A percentile compares a stretch with the other conserved stretches of the same genome.
These are phyloP conservation scores for Odocoileus hemionus DNA, from an alignment of 2,113 vertebrate genomes.

Conservation along the genomic window DNA sequence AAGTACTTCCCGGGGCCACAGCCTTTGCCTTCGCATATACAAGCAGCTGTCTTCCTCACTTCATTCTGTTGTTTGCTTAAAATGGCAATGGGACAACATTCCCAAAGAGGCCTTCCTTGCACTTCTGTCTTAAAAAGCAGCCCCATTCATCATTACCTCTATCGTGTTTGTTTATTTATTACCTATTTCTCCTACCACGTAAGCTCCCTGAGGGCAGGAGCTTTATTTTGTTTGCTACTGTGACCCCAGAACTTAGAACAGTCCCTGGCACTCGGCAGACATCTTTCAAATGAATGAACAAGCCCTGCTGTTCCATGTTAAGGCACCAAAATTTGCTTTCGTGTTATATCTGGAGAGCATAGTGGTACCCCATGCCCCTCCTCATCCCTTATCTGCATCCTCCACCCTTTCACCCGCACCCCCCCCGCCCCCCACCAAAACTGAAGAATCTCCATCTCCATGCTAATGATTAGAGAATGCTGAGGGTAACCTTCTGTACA, in stretches of 20 bases:
- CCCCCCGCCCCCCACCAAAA: neutral
- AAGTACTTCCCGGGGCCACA: neutral
- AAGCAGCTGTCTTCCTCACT: neutral
- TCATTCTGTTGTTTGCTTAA: neutral
- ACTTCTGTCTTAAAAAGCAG: neutral
- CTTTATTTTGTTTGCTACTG: neutral
- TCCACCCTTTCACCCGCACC: neutral
- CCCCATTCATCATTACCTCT: neutral
- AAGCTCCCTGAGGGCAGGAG: neutral
- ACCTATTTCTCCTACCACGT: neutral
- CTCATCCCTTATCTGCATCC: neutral
- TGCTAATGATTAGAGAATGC: neutral
- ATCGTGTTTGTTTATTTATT: neutral
- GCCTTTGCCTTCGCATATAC: too few species aligned
- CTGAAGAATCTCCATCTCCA: neutral
- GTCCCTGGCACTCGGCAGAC: neutral
- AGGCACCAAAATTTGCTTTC: neutral
- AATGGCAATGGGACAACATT: neutral
- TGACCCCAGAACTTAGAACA: neutral
- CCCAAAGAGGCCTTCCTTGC: neutral
- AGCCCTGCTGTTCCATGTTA: too few species aligned
- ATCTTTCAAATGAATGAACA: neutral
- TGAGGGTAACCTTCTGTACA: neutral
- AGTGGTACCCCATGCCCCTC: neutral
- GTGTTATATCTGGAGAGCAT: neutral